Percentiles rank a stretch among this genome's conserved stretches.
Conservation (phyloP, 2,113 vertebrate genomes). For the Corydoras sp. region DNA sequence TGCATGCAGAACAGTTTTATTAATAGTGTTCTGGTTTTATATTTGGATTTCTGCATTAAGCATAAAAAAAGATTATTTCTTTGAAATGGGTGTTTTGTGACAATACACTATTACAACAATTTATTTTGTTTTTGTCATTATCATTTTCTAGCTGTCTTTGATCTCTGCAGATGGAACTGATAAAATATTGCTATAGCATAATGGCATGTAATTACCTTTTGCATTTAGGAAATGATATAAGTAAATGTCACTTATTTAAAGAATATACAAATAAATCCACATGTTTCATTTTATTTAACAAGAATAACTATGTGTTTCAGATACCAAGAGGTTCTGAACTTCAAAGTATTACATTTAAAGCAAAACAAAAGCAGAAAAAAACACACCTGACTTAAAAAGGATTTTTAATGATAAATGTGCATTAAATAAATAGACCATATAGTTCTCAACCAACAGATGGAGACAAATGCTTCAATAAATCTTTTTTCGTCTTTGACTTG, state of each 20-base stretch:
- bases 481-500: neutral
- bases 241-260: slow-evolving; percentile 4
- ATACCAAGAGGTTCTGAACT: neutral
- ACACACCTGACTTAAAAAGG: neutral
- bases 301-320: neutral
- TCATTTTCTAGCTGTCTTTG: slow-evolving; percentile 23
- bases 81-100: slow-evolving; percentile 35
- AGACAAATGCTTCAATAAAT: slow-evolving; percentile 48
- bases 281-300: no score
- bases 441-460: slow-evolving; percentile 53
- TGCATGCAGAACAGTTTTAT: slow-evolving; percentile 2
- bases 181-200: slow-evolving; percentile 7
- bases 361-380: neutral
- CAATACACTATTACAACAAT: slow-evolving; percentile 29
- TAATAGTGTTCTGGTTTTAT: slow-evolving; percentile 7
- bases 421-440: neutral
- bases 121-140: slow-evolving; percentile 26
- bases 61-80: slow-evolving; percentile 41
- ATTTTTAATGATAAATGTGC: neutral
- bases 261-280: no score
- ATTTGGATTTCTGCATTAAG: slow-evolving; percentile 24
- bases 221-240: slow-evolving; percentile 22
- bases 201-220: slow-evolving; percentile 27
- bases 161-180: slow-evolving; percentile 36
- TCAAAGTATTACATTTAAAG: neutral